A percentile compares a stretch with the other conserved stretches of the same genome.
Evolutionary conservation across 1,140 invertebrate species (phyloP).

Genomic region (Lordiphosa mommai): DNA sequence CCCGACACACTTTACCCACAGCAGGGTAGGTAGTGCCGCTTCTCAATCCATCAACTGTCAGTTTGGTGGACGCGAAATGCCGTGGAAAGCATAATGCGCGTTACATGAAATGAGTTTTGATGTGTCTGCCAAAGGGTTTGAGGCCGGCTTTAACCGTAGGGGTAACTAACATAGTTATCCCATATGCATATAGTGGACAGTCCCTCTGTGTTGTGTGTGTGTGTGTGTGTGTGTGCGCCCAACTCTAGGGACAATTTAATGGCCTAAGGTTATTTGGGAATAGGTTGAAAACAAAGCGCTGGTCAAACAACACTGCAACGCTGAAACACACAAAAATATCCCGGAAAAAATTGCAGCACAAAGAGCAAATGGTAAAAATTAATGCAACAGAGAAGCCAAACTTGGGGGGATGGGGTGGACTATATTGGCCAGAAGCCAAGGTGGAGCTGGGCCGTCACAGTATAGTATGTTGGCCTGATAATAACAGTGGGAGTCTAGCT

Average conservation of each 20-base stretch:
- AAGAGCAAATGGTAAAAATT: conserved; percentile 56
- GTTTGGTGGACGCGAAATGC: conserved; percentile 66
- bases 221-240: conserved; percentile 16
- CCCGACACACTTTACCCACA: not conserved
- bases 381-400: conserved; percentile 31
- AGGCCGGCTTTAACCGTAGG: conserved; percentile 35
- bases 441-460: conserved; percentile 17
- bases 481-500: conserved; percentile 13
- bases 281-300: conserved; percentile 43
- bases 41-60: conserved; percentile 52
- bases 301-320: conserved; percentile 39
- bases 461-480: conserved; percentile 11
- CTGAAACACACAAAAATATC: conserved; percentile 18
- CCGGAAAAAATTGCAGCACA: conserved; percentile 35
- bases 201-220: not conserved
- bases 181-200: conserved; percentile 9
- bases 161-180: conserved; percentile 37
- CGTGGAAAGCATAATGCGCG: conserved; percentile 72
- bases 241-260: conserved; percentile 38
- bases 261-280: conserved; percentile 48
- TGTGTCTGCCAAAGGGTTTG: conserved; percentile 43
- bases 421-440: conserved; percentile 45
- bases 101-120: conserved; percentile 72
- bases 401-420: conserved; percentile 1
- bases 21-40: not conserved